Evolutionary conservation across 1,140 invertebrate species (phyloP), one percentile per base, ranked within the genome.

Genomic region (Aradophagus sp.): DNA sequence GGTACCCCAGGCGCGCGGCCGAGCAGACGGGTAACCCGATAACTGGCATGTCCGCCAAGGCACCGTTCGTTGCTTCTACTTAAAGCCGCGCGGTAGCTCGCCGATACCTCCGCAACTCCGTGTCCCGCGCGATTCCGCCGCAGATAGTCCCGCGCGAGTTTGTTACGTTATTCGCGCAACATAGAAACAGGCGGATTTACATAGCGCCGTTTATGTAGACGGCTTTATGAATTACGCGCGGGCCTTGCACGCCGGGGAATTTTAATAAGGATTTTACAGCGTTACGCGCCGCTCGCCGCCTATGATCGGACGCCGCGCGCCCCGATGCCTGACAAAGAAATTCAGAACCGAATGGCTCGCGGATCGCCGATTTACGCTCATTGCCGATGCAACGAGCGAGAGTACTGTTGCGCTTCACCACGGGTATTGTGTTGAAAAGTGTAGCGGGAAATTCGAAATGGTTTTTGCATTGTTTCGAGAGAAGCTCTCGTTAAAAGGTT

Each of bases 1-100:
- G 63, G 73, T 75, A 68, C 67, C 59, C 32, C 34, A 65, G 53
- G 70, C 47, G 65, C 68, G 38, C 70, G 67, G 38, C 52, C 47
- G 39, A 48, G 53, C 61, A 76, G 45, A 48, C 63, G 71, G 48
- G 56, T 79, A 81, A 83, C 75, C 78, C 67, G 80, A 83, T 82
- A 82, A 84, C 82, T 79, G 77, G 68, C 76, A 77, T 79, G 78
- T 83, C 74, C 73, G 70, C 58, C 61, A 53, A 79, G 73, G 73
- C 70, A 65, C 67, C 58, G 69, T 62, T 70, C 58, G 69, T 62
- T 70, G 77, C 76, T 75, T 75, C 79, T 78, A 82, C 81, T 84
- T 82, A 80, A 74, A 65, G 62, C 73, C 79, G 4, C 80, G 81
- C 83, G 83, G 83, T 77, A 77, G 77, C 71, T n/a, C n/a, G n/a